Conservation (phyloP, 2,797 vertebrate species). For the Rachycentron canadum region DNA sequence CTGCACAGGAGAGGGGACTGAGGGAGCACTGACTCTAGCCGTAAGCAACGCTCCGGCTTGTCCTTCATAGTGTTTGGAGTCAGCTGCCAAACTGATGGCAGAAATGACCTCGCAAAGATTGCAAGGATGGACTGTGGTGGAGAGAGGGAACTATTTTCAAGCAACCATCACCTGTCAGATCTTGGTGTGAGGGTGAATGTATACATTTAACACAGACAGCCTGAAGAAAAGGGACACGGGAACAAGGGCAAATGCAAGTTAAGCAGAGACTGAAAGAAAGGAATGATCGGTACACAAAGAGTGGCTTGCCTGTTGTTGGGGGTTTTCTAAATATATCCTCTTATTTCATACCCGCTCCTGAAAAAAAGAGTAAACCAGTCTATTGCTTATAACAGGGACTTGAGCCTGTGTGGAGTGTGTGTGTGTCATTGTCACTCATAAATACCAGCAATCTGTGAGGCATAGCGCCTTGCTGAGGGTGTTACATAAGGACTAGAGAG, state of each 20-base stretch:
- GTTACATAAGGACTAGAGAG: conserved; percentile 80
- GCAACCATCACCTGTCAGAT: conserved; percentile 29
- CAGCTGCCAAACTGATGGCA: conserved; percentile 19
- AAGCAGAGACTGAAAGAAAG: conserved; percentile 13
- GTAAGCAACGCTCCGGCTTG: conserved; percentile 28
- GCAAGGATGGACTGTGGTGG: conserved; percentile 6
- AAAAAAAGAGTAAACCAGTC: conserved; percentile 40
- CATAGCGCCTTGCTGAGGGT: conserved; percentile 59
- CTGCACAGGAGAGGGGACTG: conserved; percentile 22
- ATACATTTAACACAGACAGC: conserved; percentile 1
- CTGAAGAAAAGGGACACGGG: conserved; percentile 10
- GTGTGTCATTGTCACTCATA: conserved; percentile 70
- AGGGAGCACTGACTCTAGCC: conserved; percentile 1
- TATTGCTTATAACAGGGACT: conserved; percentile 52
- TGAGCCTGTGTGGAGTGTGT: conserved; percentile 48
- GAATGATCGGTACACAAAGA: conserved; percentile 45
- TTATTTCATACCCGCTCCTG: conserved; percentile 43
- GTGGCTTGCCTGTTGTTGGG: conserved; percentile 40
- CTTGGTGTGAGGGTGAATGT: conserved; percentile 1
- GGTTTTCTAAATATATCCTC: conserved; percentile 72
- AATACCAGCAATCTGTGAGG: conserved; percentile 56
- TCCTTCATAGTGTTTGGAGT: conserved; percentile 19
- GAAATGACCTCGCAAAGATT: conserved; percentile 23
- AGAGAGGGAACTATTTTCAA: conserved; percentile 43
- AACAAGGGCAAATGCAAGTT: conserved; percentile 25